Evolutionary conservation across 2,888 invertebrate species (phyloP).

Genomic region (Thereva unica): DNA sequence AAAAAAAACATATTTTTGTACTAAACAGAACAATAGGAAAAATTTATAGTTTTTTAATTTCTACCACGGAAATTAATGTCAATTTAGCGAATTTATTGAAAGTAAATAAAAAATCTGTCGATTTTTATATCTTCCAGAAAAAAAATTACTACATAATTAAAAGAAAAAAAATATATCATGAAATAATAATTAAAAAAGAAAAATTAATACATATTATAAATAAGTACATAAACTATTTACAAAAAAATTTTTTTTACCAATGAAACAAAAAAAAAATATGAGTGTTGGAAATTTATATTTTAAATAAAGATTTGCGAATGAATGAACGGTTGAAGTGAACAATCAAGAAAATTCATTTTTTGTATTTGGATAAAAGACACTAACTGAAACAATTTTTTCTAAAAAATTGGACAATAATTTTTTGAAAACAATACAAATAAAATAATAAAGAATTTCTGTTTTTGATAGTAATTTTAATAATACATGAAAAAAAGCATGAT

Average conservation of each 20-base stretch:
- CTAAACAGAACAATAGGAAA: not conserved
- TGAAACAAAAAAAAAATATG: no score
- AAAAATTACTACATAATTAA: constrained; percentile 7
- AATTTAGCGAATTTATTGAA: constrained; percentile 31
- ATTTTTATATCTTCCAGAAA: constrained; percentile 16
- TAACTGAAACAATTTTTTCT: constrained; percentile 23
- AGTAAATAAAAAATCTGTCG: constrained; percentile 9
- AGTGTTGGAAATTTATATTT: no score
- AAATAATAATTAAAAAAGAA: not conserved
- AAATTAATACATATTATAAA: no score
- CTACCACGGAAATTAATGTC: constrained; percentile 20
- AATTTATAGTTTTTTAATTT: not conserved
- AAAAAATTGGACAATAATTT: constrained; percentile 14
- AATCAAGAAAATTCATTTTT: constrained; percentile 10
- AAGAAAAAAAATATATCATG: constrained; percentile 4
- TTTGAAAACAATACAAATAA: constrained; percentile 11
- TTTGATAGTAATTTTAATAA: constrained; percentile 17
- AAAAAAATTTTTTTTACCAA: no score
- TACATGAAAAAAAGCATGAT: no score
- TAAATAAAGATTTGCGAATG: no score
- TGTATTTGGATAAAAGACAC: constrained; percentile 27
- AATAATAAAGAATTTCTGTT: constrained; percentile 23
- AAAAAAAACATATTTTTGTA: constrained; percentile 8
- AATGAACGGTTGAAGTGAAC: no score
- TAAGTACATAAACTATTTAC: no score